Conservation (phyloP, 2,888 invertebrate genomes). For the Rugalucina vietnamica region DNA sequence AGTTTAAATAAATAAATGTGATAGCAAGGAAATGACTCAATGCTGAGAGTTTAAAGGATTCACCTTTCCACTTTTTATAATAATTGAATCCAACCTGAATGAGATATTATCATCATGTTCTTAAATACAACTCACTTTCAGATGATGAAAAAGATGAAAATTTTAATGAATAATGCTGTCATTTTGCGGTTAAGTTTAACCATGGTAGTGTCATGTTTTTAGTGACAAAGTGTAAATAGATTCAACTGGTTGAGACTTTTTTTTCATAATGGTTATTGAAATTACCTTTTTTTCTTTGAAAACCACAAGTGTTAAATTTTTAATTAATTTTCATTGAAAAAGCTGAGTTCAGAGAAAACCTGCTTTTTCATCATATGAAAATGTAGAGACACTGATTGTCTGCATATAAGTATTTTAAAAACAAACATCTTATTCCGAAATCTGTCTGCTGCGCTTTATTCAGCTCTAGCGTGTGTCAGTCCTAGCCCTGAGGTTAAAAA, state of each 20-base stretch:
- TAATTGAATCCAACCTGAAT: neutral
- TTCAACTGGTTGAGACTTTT: neutral
- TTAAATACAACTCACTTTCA: neutral
- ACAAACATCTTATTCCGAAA: no score
- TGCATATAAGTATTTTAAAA: no score
- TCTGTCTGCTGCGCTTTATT: no score
- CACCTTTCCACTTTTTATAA: neutral
- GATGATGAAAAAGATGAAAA: neutral
- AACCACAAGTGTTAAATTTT: neutral
- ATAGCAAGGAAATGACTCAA: neutral
- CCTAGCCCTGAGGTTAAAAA: no score
- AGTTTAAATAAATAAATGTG: neutral
- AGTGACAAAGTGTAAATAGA: neutral
- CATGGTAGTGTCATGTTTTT: neutral
- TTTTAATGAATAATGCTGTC: neutral
- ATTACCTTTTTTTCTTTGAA: neutral
- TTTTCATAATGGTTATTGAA: neutral
- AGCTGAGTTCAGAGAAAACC: no score
- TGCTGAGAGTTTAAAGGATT: neutral
- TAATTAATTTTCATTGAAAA: neutral
- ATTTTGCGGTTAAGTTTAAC: neutral
- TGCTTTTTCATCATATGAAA: no score
- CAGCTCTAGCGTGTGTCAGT: no score
- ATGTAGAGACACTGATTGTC: no score
- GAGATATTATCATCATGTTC: neutral